A percentile compares a stretch with the other conserved stretches of the same genome.
These are phyloP conservation scores for Oncorhynchus tshawytscha DNA, from an alignment of 2,113 vertebrate species.

Conservation along the genomic window DNA sequence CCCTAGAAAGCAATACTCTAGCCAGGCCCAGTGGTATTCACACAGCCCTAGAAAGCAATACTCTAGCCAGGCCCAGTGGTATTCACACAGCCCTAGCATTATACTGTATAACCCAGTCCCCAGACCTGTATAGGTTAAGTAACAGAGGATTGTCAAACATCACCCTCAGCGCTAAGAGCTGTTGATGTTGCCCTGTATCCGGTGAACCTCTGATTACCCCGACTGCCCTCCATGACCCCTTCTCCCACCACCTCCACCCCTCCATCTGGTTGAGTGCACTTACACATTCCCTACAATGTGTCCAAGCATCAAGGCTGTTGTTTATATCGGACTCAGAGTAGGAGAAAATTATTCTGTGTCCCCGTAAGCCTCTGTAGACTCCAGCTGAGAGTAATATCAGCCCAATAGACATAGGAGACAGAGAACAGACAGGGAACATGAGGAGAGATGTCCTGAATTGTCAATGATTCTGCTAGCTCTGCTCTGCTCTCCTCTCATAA, in stretches of 20 bases:
- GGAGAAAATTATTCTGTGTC: constrained; percentile 71
- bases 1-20: too few relatives aligned
- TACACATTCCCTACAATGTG: constrained; percentile 61
- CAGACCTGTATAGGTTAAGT: constrained; percentile 71
- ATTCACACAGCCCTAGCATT: constrained; percentile 44
- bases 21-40: too few relatives aligned
- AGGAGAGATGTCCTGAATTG: constrained; percentile 53
- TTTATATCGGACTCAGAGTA: constrained; percentile 67
- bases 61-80: too few relatives aligned
- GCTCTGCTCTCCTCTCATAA: constrained; percentile 35
- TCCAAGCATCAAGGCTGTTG: constrained; percentile 64
- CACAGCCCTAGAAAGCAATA: too few relatives aligned
- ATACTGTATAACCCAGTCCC: constrained; percentile 46
- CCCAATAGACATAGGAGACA: constrained; percentile 26
- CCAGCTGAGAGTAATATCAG: constrained; percentile 68
- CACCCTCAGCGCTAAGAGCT: constrained; percentile 65
- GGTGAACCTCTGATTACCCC: constrained; percentile 69
- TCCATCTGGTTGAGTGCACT: constrained; percentile 62
- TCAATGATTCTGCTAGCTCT: constrained; percentile 40
- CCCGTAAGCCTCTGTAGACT: constrained; percentile 67
- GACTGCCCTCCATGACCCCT: constrained; percentile 18
- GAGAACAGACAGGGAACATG: constrained; percentile 12
- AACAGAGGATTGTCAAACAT: constrained; percentile 74
- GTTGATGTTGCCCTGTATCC: constrained; percentile 72
- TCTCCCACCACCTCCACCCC: constrained; percentile 11